phyloP scores from a whole-genome alignment of 92 coral and sea anemone genomes.

The Umimayanthus chanpuru region DNA sequence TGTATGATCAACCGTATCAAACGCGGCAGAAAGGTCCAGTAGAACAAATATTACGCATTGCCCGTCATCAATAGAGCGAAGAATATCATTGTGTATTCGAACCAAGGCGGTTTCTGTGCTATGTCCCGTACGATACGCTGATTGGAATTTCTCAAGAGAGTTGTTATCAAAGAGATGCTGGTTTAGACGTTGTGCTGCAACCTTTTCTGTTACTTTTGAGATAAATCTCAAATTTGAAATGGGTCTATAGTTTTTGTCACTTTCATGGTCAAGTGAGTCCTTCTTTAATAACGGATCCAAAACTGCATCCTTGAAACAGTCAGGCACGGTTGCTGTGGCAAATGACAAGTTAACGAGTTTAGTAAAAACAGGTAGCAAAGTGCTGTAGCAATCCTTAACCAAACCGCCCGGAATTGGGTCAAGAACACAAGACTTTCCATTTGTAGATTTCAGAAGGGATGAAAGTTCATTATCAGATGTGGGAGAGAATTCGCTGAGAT shows the following conservation, averaged over 20 bases:
- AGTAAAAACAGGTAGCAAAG: conserved; percentile 4
- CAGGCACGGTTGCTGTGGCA: not conserved
- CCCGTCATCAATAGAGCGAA: not conserved
- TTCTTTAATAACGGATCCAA: not conserved
- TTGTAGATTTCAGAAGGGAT: not conserved
- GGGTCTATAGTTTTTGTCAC: not conserved
- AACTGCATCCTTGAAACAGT: not conserved
- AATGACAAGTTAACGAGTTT: not conserved
- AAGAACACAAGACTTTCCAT: not conserved
- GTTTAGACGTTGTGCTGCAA: too few species aligned
- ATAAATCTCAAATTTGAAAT: too few species aligned
- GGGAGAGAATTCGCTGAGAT: not conserved
- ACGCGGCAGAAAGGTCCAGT: too few species aligned
- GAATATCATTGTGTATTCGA: not conserved
- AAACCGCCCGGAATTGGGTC: conserved; percentile 3
- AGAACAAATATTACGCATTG: not conserved
- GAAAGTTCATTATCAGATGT: not conserved
- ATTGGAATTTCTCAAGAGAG: not conserved
- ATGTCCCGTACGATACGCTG: not conserved
- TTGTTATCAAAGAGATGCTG: not conserved
- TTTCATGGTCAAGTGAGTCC: conserved; percentile 7
- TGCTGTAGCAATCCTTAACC: not conserved
- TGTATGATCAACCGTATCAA: too few species aligned
- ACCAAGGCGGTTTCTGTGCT: too few species aligned
- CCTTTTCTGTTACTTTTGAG: too few species aligned